Percentiles rank a stretch among this genome's conserved stretches.
Conservation (phyloP, 2,113 vertebrate species). For the Pedionomus torquatus region DNA sequence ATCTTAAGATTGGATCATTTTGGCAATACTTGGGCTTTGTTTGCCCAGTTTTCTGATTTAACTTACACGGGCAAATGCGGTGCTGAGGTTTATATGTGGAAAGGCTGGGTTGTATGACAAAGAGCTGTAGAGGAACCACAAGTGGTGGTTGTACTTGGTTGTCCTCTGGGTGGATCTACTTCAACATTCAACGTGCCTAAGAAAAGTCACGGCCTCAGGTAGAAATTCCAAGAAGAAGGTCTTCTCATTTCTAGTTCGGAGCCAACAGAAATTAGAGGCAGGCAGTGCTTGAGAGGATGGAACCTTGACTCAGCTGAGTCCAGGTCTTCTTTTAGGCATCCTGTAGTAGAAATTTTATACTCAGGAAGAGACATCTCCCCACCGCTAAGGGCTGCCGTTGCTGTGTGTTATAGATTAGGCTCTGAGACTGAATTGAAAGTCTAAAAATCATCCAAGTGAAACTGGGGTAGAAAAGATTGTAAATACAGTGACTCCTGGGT, state of each 20-base stretch:
- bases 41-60: not conserved
- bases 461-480: not conserved
- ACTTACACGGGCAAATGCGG: not conserved
- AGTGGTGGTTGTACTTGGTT: not conserved
- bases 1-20: not conserved
- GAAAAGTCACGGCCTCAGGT: not conserved
- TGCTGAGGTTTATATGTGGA: not conserved
- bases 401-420: not conserved
- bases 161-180: not conserved
- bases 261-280: not conserved
- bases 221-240: not conserved
- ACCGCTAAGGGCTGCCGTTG: not conserved
- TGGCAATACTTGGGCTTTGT: not conserved
- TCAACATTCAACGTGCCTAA: not conserved
- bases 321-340: not conserved
- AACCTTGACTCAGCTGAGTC: not conserved
- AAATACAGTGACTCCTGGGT: not conserved
- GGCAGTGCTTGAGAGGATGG: not conserved
- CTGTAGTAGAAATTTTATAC: not conserved
- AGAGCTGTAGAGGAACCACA: not conserved
- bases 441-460: not conserved
- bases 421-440: not conserved
- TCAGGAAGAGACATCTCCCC: not conserved
- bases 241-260: not conserved
- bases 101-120: not conserved